Evolutionary conservation across 2,888 invertebrate species (phyloP).

Genomic region (Candidula unifasciata): DNA sequence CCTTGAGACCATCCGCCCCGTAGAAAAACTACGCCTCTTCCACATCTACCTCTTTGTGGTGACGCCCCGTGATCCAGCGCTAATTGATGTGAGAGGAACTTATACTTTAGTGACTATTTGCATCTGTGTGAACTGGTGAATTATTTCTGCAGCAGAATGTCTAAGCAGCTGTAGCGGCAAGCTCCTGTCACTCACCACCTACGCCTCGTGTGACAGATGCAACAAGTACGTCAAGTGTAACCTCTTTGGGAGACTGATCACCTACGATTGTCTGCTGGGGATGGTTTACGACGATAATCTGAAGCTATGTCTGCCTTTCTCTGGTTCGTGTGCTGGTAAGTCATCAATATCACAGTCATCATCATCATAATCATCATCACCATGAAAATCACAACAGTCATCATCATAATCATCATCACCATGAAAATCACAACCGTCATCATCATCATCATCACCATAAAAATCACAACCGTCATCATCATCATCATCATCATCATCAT

Average conservation of each 20-base stretch:
- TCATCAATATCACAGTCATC: neutral
- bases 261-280: neutral
- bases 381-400: no score
- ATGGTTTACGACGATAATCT: neutral
- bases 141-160: neutral
- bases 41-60: no score
- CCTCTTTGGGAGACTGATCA: neutral
- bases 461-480: no score
- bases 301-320: neutral
- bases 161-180: neutral
- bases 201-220: neutral
- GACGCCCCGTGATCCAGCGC: no score
- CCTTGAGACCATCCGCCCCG: no score
- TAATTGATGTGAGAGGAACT: no score
- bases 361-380: no score
- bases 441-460: neutral
- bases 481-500: no score
- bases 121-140: neutral
- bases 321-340: neutral
- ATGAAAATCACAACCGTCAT: no score
- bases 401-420: no score
- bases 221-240: neutral
- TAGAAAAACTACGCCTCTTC: no score
- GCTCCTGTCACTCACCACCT: neutral
- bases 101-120: no score